Evolutionary conservation across 2,797 vertebrate species (phyloP).

Genomic region (Sphenopsis melanotis): DNA sequence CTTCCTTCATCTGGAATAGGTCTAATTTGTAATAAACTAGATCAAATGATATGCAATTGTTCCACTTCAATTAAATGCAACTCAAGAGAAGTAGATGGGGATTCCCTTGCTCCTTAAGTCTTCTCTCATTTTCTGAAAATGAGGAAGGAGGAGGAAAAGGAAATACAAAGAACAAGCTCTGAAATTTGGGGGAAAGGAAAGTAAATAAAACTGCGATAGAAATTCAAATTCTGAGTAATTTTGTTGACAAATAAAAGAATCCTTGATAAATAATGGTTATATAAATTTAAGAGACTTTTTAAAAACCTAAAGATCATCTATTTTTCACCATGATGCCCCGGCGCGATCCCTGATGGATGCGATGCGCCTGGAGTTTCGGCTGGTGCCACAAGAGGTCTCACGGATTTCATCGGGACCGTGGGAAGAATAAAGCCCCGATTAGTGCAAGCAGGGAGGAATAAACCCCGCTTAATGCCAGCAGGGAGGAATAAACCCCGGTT

Average conservation of each 20-base stretch:
- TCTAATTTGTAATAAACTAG: background rate
- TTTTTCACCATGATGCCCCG: background rate
- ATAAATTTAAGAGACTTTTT: background rate
- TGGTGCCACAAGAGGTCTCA: slow-evolving; percentile 32
- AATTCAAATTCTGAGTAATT: background rate
- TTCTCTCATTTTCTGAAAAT: background rate
- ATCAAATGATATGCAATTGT: background rate
- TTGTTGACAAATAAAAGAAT: background rate
- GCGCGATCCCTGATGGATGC: fast-evolving
- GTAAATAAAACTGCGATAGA: background rate
- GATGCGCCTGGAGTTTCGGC: background rate
- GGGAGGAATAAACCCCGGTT: background rate
- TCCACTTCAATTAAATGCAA: background rate
- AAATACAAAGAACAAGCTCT: background rate
- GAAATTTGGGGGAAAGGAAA: background rate
- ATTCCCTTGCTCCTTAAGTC: background rate
- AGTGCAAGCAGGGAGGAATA: background rate
- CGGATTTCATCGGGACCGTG: background rate
- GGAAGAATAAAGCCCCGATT: background rate
- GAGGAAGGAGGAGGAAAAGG: background rate
- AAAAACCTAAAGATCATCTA: background rate
- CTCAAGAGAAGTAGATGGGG: background rate
- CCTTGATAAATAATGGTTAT: background rate
- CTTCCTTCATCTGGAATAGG: background rate
- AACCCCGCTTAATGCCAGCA: fast-evolving